These are phyloP conservation scores for Hoplodrina blanda DNA, from an alignment of 2,888 invertebrate genomes.

Conservation along the genomic window DNA sequence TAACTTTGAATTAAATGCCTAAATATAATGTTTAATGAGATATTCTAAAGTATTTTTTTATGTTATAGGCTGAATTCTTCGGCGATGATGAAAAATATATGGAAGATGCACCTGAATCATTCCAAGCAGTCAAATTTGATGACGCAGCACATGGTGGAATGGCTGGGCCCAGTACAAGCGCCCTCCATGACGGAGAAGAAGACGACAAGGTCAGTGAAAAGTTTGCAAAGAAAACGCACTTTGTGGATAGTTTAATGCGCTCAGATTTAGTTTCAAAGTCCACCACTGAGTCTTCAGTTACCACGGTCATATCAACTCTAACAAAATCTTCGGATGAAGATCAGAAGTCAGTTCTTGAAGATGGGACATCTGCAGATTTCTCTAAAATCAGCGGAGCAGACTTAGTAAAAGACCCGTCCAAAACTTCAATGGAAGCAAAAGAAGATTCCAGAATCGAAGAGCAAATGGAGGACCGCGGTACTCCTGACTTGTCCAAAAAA, in stretches of 20 bases:
- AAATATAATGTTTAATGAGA: neutral
- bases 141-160: constrained; percentile 58
- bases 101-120: constrained; percentile 68
- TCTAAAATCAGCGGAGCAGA: constrained; percentile 88
- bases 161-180: constrained; percentile 69
- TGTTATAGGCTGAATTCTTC: constrained; percentile 81
- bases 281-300: constrained; percentile 88
- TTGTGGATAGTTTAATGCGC: constrained; percentile 77
- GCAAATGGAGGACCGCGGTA: constrained; percentile 81
- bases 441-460: constrained; percentile 84
- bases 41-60: neutral
- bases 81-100: constrained; percentile 79
- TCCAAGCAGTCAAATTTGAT: constrained; percentile 62
- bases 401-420: constrained; percentile 85
- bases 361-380: constrained; percentile 86
- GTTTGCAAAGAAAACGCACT: constrained; percentile 76
- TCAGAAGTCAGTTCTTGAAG: constrained; percentile 86
- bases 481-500: constrained; percentile 88
- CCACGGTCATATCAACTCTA: constrained; percentile 85
- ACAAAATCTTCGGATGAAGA: constrained; percentile 88
- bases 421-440: constrained; percentile 84
- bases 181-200: constrained; percentile 64
- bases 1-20: neutral
- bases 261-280: constrained; percentile 86
- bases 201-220: constrained; percentile 72